Conservation (phyloP, 1,140 invertebrate genomes). For the Daktulosphaira vitifoliae region DNA sequence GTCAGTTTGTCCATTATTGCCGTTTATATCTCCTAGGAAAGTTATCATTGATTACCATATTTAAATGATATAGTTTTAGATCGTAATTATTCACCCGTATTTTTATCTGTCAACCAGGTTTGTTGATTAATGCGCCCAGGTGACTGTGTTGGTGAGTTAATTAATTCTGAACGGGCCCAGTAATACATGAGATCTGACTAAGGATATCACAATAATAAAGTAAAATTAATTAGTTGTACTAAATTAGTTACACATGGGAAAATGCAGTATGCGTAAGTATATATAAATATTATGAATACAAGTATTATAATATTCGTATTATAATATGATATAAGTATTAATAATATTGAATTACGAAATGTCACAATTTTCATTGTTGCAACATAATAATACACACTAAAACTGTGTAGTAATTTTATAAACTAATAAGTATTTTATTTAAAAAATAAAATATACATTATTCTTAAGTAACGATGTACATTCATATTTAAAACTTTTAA, state of each 20-base stretch:
- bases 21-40: neutral
- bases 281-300: no score
- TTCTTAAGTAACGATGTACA: no score
- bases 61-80: no score
- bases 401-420: no score
- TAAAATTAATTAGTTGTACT: slow-evolving; percentile 18
- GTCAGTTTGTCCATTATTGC: neutral
- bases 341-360: no score
- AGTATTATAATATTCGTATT: no score
- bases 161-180: slow-evolving; percentile 70
- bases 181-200: slow-evolving; percentile 82
- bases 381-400: no score
- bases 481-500: no score
- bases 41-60: neutral
- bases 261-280: neutral
- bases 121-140: slow-evolving; percentile 52
- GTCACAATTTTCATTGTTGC: no score
- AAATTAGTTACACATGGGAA: neutral
- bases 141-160: slow-evolving; percentile 55
- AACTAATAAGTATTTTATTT: no score
- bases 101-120: slow-evolving; percentile 16
- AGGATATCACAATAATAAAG: slow-evolving; percentile 42
- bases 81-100: neutral
- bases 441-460: no score
- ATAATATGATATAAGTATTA: no score